These are phyloP conservation scores for Zelostemma sp. DNA, from an alignment of 1,140 invertebrate genomes.

Conservation along the genomic window DNA sequence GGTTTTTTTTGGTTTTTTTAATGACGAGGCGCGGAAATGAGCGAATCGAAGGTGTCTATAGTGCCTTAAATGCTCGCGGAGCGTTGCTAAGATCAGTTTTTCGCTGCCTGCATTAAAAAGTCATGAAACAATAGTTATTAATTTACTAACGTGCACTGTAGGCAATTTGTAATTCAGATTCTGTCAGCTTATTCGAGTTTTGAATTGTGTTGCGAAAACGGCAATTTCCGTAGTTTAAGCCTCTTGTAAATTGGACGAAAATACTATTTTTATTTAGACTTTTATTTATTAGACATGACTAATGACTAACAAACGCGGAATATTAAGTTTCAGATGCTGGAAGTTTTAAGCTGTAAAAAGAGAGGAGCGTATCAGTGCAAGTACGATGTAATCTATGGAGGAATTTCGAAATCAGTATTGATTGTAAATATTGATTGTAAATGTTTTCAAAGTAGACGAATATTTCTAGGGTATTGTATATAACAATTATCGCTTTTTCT, in stretches of 20 bases:
- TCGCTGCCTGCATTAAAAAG: constrained; percentile 20
- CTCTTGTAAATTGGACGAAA: too few species aligned
- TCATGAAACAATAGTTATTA: constrained; percentile 11
- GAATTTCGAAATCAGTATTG: constrained; percentile 1
- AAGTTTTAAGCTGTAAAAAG: too few species aligned
- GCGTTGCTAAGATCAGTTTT: constrained; percentile 20
- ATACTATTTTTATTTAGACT: too few species aligned
- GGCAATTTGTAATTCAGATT: constrained; percentile 16
- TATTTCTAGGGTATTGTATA: not conserved
- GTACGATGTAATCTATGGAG: not conserved
- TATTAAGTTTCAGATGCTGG: too few species aligned
- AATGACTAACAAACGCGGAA: too few species aligned
- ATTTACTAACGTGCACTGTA: constrained; percentile 22
- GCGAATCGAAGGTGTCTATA: constrained; percentile 30
- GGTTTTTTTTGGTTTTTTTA: too few species aligned
- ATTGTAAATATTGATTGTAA: constrained; percentile 1
- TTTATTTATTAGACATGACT: too few species aligned
- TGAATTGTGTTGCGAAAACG: too few species aligned
- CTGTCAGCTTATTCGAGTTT: too few species aligned
- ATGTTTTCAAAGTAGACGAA: not conserved
- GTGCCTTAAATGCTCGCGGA: constrained; percentile 33
- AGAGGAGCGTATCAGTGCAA: too few species aligned
- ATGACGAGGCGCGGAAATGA: too few species aligned
- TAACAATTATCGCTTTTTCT: not conserved
- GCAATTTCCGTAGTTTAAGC: too few species aligned